Evolutionary conservation across 2,113 vertebrate genomes (phyloP), one percentile per base, ranked within the genome.

Genomic region (Ranitomeya variabilis): DNA sequence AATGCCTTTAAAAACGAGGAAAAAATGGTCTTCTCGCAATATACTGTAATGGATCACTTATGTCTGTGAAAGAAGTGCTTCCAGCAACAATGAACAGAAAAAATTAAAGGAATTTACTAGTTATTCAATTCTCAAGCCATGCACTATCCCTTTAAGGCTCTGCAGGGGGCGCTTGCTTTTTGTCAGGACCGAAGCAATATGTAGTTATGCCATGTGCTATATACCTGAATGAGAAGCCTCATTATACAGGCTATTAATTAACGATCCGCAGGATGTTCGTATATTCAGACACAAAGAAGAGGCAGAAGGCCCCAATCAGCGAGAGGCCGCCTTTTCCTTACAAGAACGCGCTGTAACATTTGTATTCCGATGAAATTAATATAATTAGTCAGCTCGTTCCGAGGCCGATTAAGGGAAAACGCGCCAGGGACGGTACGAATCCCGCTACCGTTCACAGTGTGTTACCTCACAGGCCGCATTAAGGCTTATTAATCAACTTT

Each of bases 311-410:
- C 60, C 67, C 45, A 7, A 74, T 60, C 84, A 77, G 26, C 55
- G 60, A 77, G 67, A 84, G 16, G 2, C 14, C 0, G 6, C 57
- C 26, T 15, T 77, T n/a, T 85, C 67, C 54, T 76, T 62, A 77
- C 71, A 76, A 21, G 71, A 74, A 74, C 71, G 77, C 45, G 84
- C 84, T 45, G 55, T 13, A 86, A 76, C 71, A 86, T 77, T 59
- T 86, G 71, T 86, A 86, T 31, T 18, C 45, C 18, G 8, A 4
- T 26, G 52, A 85, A 74, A 85, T 85, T 31, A 45, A 57, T 85
- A 55, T 85, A 85, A 85, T 85, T 85, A 85, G 19, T 59, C 12
- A n/a, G 55, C 19, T 77, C 51, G 18, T 54, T 77, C 74, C 10
- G 45, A 54, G 74, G 74, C 78, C 11, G 54, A 7, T 57, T 18